phyloP scores from a whole-genome alignment of 2,797 vertebrate species.

The Centropyge bicolor region DNA sequence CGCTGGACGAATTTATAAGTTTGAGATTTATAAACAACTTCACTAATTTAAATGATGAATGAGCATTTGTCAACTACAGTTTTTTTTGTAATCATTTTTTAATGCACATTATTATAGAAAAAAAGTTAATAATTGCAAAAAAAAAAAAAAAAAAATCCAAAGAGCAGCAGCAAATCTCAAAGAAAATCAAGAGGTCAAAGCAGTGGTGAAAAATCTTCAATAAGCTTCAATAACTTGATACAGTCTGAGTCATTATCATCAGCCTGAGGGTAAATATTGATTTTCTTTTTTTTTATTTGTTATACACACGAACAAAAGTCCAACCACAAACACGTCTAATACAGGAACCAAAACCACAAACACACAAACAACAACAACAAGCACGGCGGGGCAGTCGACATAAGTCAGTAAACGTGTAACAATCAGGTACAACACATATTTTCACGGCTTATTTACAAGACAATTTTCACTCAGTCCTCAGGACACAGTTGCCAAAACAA shows the following conservation, averaged over 20 bases:
- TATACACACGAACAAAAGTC: no score
- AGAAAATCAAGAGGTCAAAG: neutral
- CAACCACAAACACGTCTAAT: neutral
- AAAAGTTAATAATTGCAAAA: neutral
- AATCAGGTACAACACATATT: no score
- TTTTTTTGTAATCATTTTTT: neutral
- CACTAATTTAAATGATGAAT: neutral
- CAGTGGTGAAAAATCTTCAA: neutral
- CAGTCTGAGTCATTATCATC: neutral
- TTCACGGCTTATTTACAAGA: no score
- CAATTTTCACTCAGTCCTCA: neutral
- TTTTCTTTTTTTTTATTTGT: neutral
- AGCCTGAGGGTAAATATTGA: neutral
- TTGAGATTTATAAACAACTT: neutral
- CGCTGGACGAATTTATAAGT: neutral
- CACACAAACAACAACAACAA: no score
- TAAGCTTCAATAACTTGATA: neutral
- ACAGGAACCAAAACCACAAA: no score
- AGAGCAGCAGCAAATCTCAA: neutral
- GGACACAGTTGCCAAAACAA: no score
- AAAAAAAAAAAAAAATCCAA: neutral
- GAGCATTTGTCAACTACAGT: neutral
- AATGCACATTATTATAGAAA: no score
- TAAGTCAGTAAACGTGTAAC: no score
- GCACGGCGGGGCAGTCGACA: no score